Percentiles rank a stretch among this genome's conserved stretches.
phyloP scores from a whole-genome alignment of 2,888 invertebrate genomes.

The Chelonus formosanus region DNA sequence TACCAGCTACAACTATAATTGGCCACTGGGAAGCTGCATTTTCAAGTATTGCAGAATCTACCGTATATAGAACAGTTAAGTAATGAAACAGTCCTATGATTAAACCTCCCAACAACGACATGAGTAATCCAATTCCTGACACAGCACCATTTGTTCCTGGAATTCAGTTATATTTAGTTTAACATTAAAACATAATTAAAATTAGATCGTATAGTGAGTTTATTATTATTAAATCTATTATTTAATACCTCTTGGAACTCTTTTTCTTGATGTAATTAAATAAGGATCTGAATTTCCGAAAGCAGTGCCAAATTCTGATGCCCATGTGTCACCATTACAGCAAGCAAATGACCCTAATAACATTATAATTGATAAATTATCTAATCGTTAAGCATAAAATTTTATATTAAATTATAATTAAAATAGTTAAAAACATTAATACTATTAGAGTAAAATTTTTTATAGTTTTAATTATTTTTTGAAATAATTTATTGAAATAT shows the following conservation, averaged over 20 bases:
- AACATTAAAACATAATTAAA: not conserved
- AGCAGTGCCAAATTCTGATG: constrained; percentile 87
- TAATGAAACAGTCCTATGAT: constrained; percentile 79
- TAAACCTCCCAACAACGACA: constrained; percentile 75
- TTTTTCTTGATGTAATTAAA: constrained; percentile 77
- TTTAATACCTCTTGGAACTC: constrained; percentile 75
- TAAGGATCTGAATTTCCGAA: constrained; percentile 74
- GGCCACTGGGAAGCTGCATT: constrained; percentile 82
- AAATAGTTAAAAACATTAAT: not conserved
- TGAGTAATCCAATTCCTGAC: constrained; percentile 71
- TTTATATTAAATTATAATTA: too few species aligned
- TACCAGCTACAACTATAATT: constrained; percentile 75
- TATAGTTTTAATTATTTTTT: not conserved
- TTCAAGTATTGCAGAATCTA: constrained; percentile 69
- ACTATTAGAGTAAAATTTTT: not conserved
- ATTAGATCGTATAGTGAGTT: not conserved
- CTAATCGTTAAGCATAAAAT: not conserved
- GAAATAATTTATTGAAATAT: not conserved
- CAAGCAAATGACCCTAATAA: constrained; percentile 77
- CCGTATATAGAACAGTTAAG: constrained; percentile 71
- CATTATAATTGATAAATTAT: constrained; percentile 16
- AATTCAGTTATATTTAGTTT: constrained; percentile 19
- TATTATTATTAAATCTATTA: not conserved
- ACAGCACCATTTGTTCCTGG: constrained; percentile 89
- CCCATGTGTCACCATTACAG: constrained; percentile 90